These are phyloP conservation scores for Lathamus discolor DNA, from an alignment of 2,113 vertebrate genomes.

Conservation along the genomic window DNA sequence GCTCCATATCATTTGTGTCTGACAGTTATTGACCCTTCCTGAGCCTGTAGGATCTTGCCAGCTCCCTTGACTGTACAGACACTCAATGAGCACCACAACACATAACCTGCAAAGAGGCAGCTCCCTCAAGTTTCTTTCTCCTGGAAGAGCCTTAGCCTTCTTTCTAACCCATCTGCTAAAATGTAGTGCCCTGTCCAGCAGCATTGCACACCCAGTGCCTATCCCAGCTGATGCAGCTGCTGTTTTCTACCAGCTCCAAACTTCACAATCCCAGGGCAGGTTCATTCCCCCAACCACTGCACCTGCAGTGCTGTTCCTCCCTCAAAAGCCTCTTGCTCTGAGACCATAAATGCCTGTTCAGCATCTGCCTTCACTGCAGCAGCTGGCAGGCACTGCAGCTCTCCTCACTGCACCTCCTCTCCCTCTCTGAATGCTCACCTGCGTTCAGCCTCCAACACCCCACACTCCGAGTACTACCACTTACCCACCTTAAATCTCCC, in stretches of 20 bases:
- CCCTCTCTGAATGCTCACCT: not conserved
- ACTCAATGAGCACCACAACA: not conserved
- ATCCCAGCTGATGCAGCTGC: not conserved
- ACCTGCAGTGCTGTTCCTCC: not conserved
- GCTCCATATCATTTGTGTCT: not conserved
- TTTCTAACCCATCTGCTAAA: not conserved
- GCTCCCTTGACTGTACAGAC: not conserved
- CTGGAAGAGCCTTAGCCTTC: not conserved
- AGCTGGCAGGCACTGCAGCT: not conserved
- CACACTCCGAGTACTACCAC: rapidly evolving
- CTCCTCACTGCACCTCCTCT: not conserved
- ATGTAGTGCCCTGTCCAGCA: not conserved
- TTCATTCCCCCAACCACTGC: not conserved
- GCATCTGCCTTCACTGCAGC: not conserved
- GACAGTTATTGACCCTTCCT: not conserved
- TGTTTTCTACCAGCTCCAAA: not conserved
- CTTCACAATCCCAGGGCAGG: not conserved
- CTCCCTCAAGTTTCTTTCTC: not conserved
- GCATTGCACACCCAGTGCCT: not conserved
- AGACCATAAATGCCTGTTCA: not conserved
- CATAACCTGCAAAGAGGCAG: not conserved
- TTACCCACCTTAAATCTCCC: not conserved
- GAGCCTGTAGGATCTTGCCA: not conserved
- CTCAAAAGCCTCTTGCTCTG: not conserved
- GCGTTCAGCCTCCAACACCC: not conserved